phyloP scores from a whole-genome alignment of 2,797 vertebrate species.

The Hippoglossus hippoglossus region DNA sequence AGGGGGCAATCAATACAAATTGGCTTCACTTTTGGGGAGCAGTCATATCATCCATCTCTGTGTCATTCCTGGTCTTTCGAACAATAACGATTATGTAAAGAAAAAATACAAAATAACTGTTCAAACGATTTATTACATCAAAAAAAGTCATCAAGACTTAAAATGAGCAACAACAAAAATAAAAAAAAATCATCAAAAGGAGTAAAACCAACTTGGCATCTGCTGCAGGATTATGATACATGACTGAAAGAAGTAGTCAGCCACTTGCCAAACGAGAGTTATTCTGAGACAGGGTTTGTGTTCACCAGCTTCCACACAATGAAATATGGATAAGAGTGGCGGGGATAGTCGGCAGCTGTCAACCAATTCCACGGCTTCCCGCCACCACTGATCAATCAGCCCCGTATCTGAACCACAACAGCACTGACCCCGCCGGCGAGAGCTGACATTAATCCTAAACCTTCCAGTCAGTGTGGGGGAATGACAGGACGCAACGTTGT shows the following conservation, averaged over 20 bases:
- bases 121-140: too few relatives aligned
- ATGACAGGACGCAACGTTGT: slow-evolving; percentile 53
- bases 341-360: slow-evolving; percentile 69
- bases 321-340: slow-evolving; percentile 63
- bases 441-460: slow-evolving; percentile 80
- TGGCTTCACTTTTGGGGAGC: too few relatives aligned
- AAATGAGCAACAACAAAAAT: too few relatives aligned
- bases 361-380: slow-evolving; percentile 69
- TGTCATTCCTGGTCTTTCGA: too few relatives aligned
- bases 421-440: slow-evolving; percentile 65
- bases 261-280: slow-evolving; percentile 63
- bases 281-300: slow-evolving; percentile 45
- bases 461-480: slow-evolving; percentile 67
- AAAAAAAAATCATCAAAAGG: neutral
- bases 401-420: slow-evolving; percentile 61
- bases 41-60: too few relatives aligned
- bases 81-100: too few relatives aligned
- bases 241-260: slow-evolving; percentile 32
- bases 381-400: slow-evolving; percentile 72
- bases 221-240: neutral
- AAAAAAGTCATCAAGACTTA: too few relatives aligned
- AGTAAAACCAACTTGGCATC: slow-evolving; percentile 10
- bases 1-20: too few relatives aligned
- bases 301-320: slow-evolving; percentile 39
- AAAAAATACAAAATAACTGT: too few relatives aligned